Evolutionary conservation across 1,140 invertebrate species (phyloP).

Genomic region (Bombus sibiricus): DNA sequence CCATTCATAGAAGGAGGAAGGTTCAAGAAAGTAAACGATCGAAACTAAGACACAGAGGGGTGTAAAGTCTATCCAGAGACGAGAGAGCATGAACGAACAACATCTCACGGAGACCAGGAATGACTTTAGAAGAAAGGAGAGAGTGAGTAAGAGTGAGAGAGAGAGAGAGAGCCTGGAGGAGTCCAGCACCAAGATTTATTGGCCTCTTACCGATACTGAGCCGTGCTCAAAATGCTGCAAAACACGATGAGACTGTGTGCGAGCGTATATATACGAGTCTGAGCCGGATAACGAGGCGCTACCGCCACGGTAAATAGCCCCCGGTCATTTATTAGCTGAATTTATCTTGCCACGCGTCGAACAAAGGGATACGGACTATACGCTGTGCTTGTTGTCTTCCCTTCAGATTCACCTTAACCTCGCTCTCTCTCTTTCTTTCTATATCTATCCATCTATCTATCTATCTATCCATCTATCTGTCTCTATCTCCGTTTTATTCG

Average conservation of each 20-base stretch:
- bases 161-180: slow-evolving; percentile 28
- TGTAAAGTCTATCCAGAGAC: neutral
- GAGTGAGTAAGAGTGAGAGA: neutral
- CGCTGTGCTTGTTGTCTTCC: slow-evolving; percentile 57
- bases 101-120: neutral
- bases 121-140: neutral
- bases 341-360: slow-evolving; percentile 79
- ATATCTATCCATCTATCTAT: slow-evolving; percentile 12
- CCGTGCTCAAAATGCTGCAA: slow-evolving; percentile 80
- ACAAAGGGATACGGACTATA: slow-evolving; percentile 75
- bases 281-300: slow-evolving; percentile 80
- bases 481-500: neutral
- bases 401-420: slow-evolving; percentile 19
- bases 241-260: slow-evolving; percentile 69
- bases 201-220: slow-evolving; percentile 78
- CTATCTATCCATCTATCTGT: neutral
- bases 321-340: slow-evolving; percentile 80
- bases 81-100: neutral
- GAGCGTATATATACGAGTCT: slow-evolving; percentile 41
- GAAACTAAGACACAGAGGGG: neutral
- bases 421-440: neutral
- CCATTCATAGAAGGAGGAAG: neutral
- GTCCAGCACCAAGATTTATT: slow-evolving; percentile 77
- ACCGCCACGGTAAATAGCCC: slow-evolving; percentile 76
- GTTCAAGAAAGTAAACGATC: too few species aligned